These are phyloP conservation scores for Thamnophis sirtalis DNA, from an alignment of 2,113 vertebrate species.

Conservation along the genomic window DNA sequence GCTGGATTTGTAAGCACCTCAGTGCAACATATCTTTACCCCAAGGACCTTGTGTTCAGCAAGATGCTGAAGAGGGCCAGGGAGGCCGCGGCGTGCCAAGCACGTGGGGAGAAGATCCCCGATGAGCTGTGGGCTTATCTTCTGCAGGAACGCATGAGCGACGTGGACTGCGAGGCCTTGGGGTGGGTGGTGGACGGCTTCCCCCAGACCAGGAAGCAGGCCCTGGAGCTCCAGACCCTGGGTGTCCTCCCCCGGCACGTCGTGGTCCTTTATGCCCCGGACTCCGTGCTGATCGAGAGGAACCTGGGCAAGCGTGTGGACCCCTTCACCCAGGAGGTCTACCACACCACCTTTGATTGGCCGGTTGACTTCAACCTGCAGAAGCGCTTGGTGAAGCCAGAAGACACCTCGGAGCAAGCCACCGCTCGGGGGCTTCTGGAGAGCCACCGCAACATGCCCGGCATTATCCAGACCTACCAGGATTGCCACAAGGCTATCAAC, in stretches of 20 bases:
- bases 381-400: slow-evolving; percentile 49
- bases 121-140: slow-evolving; percentile 61
- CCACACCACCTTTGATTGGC: slow-evolving; percentile 69
- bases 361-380: slow-evolving; percentile 38
- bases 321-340: slow-evolving; percentile 71
- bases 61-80: neutral
- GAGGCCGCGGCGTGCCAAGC: neutral
- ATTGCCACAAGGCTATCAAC: slow-evolving; percentile 60
- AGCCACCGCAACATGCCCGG: slow-evolving; percentile 61
- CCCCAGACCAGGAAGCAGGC: slow-evolving; percentile 70
- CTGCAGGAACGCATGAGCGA: slow-evolving; percentile 65
- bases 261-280: slow-evolving; percentile 73
- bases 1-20: slow-evolving; percentile 28
- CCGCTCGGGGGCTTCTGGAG: slow-evolving; percentile 45
- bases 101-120: slow-evolving; percentile 56
- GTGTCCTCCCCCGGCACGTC: slow-evolving; percentile 69
- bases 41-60: neutral
- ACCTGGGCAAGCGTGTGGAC: slow-evolving; percentile 67
- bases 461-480: slow-evolving; percentile 62
- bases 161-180: slow-evolving; percentile 71
- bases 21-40: neutral
- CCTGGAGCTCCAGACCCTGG: slow-evolving; percentile 67
- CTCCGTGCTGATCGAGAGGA: slow-evolving; percentile 68
- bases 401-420: slow-evolving; percentile 43
- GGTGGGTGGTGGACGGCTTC: slow-evolving; percentile 76